Conservation (phyloP, 1,140 invertebrate species). For the Drosophila pallidifrons region DNA sequence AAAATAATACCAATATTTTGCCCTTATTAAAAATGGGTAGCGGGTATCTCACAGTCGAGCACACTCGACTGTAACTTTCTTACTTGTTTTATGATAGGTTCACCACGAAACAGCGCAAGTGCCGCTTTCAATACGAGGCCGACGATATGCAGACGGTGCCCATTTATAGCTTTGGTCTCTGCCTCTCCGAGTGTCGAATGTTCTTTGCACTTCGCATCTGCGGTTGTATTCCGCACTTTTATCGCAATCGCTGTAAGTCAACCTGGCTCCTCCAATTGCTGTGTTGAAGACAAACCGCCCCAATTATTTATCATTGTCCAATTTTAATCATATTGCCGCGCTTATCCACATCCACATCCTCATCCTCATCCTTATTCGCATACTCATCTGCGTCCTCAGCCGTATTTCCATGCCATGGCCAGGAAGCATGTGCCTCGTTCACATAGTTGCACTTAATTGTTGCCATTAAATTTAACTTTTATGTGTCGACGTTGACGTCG, state of each 20-base stretch:
- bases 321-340: slow-evolving; percentile 52
- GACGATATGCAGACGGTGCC: slow-evolving; percentile 87
- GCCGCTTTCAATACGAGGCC: slow-evolving; percentile 88
- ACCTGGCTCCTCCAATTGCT: background rate
- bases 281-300: background rate
- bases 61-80: too few species aligned
- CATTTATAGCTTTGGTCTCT: slow-evolving; percentile 88
- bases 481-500: slow-evolving; percentile 53
- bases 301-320: slow-evolving; percentile 16
- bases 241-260: slow-evolving; percentile 77
- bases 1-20: too few species aligned
- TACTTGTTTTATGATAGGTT: slow-evolving; percentile 85
- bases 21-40: too few species aligned
- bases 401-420: background rate
- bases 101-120: slow-evolving; percentile 87
- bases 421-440: slow-evolving; percentile 10
- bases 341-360: background rate
- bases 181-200: slow-evolving; percentile 88
- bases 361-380: background rate
- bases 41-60: too few species aligned
- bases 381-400: background rate
- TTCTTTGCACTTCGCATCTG: slow-evolving; percentile 87
- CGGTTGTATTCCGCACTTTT: slow-evolving; percentile 88
- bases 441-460: slow-evolving; percentile 81
- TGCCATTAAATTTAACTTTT: slow-evolving; percentile 76